phyloP scores from a whole-genome alignment of 2,797 vertebrate species.

The Silurus aristotelis region DNA sequence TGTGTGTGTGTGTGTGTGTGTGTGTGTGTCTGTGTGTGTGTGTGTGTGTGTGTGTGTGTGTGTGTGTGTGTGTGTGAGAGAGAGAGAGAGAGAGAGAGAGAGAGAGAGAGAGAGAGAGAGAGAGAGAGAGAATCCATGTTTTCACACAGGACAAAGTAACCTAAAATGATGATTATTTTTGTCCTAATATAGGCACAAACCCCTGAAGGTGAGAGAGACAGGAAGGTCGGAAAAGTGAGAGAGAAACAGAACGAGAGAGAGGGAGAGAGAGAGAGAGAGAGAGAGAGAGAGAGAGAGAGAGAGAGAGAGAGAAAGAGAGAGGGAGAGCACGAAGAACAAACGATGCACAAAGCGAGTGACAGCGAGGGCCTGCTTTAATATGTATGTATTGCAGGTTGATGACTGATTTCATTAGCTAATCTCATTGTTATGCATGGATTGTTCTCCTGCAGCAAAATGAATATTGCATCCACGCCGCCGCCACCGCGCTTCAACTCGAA shows the following conservation, averaged over 20 bases:
- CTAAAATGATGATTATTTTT: slow-evolving; percentile 57
- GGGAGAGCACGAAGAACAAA: slow-evolving; percentile 85
- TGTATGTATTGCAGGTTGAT: slow-evolving; percentile 99
- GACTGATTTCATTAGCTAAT: slow-evolving; percentile 99
- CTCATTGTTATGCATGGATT: slow-evolving; percentile 99
- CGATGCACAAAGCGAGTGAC: slow-evolving; percentile 92
- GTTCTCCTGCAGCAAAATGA: slow-evolving; percentile 99
- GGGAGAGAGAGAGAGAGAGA: too few species aligned
- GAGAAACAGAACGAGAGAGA: background rate
- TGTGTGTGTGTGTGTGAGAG: background rate
- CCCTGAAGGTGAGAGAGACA: slow-evolving; percentile 52
- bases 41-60: background rate
- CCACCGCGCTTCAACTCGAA: slow-evolving; percentile 57
- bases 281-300: slow-evolving; percentile 57
- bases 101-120: background rate
- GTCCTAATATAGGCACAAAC: slow-evolving; percentile 56
- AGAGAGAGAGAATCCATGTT: slow-evolving; percentile 8
- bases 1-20: background rate
- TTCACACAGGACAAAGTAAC: slow-evolving; percentile 43
- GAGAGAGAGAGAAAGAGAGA: slow-evolving; percentile 70
- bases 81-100: too few species aligned
- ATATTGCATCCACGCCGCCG: slow-evolving; percentile 89
- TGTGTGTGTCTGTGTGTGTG: too few species aligned
- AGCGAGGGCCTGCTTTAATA: slow-evolving; percentile 94
- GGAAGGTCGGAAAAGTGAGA: slow-evolving; percentile 26